Evolutionary conservation across 64 coral and sea anemone species (phyloP).

Genomic region (Astreopora myriophthalma): DNA sequence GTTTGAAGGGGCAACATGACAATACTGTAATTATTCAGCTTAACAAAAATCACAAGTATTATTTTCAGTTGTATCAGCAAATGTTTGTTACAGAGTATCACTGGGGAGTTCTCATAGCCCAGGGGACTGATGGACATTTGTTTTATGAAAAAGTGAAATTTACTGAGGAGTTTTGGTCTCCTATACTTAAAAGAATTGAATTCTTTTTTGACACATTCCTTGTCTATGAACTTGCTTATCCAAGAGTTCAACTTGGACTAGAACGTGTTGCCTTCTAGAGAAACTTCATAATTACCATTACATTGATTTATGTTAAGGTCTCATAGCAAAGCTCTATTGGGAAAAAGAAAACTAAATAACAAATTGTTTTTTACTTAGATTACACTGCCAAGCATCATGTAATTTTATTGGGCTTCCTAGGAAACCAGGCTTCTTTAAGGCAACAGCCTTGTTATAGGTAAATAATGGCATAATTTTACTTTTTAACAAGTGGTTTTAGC

Average conservation of each 20-base stretch:
- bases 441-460: background rate
- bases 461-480: conserved; percentile 2
- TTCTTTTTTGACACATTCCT: conserved; percentile 26
- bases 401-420: background rate
- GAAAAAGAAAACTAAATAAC: background rate
- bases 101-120: conserved; percentile 28
- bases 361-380: background rate
- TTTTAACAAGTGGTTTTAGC: conserved; percentile 29
- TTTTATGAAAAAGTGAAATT: conserved; percentile 31
- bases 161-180: background rate
- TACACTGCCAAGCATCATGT: background rate
- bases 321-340: background rate
- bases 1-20: conserved; percentile 17
- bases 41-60: conserved; percentile 36
- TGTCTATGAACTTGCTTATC: conserved; percentile 33
- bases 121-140: conserved; percentile 12
- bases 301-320: background rate
- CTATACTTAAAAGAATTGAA: background rate
- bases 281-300: background rate
- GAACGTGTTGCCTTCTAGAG: background rate
- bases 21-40: conserved; percentile 3
- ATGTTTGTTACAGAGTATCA: conserved; percentile 38
- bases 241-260: conserved; percentile 47
- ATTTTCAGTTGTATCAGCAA: conserved; percentile 7
- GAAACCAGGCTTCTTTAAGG: background rate